Conservation (phyloP, 2,797 vertebrate species). For the Xenopus petersii region DNA sequence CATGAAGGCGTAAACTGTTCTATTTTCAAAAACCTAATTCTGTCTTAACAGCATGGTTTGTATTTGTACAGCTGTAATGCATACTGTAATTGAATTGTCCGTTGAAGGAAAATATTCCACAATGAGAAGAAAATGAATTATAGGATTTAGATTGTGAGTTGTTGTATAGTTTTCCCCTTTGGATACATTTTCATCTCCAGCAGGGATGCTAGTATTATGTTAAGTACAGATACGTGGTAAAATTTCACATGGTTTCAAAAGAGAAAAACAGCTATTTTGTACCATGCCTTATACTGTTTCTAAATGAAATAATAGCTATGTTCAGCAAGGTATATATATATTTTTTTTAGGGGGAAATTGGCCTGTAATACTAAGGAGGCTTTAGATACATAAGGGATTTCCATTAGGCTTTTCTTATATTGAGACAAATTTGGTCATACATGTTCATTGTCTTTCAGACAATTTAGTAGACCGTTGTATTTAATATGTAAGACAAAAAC, state of each 20-base stretch:
- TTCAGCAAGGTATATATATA: background rate
- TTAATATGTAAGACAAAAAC: too few relatives aligned
- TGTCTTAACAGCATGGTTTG: slow-evolving; percentile 32
- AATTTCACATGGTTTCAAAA: background rate
- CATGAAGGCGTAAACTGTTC: slow-evolving; percentile 10
- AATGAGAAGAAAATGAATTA: slow-evolving; percentile 30
- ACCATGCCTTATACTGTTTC: background rate
- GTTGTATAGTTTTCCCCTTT: slow-evolving; percentile 34
- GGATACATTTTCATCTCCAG: slow-evolving; percentile 24
- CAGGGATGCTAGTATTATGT: slow-evolving; percentile 28
- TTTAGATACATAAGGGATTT: background rate
- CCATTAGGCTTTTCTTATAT: too few relatives aligned
- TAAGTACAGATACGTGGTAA: background rate
- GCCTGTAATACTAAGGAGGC: background rate
- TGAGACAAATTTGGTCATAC: too few relatives aligned
- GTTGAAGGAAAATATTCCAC: slow-evolving; percentile 33
- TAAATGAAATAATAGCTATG: background rate
- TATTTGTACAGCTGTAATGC: slow-evolving; percentile 30
- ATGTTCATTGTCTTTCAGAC: too few relatives aligned
- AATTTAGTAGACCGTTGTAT: too few relatives aligned
- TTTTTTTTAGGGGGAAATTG: background rate
- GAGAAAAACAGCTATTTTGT: background rate
- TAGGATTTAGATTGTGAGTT: slow-evolving; percentile 34
- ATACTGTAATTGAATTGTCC: slow-evolving; percentile 41
- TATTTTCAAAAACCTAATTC: slow-evolving; percentile 18